phyloP scores from a whole-genome alignment of 2,113 vertebrate genomes.

The Leptocoma aspasia region DNA sequence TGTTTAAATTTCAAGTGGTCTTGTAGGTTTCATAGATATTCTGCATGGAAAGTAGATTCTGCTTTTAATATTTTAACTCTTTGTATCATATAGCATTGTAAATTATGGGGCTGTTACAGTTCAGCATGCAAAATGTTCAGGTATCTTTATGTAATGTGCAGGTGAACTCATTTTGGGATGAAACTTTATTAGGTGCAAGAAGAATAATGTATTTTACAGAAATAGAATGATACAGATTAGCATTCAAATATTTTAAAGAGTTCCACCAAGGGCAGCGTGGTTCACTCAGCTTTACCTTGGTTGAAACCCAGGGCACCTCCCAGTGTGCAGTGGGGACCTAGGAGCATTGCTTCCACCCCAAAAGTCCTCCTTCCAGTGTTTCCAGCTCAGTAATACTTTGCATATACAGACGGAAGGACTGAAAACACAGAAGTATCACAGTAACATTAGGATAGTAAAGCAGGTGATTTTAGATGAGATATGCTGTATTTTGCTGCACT shows the following conservation, averaged over 20 bases:
- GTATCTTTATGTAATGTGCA: neutral
- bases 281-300: neutral
- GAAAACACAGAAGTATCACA: neutral
- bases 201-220: neutral
- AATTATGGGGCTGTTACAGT: neutral
- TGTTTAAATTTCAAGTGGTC: constrained; percentile 4
- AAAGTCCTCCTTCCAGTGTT: neutral
- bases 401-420: neutral
- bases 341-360: neutral
- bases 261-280: neutral
- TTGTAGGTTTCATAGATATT: neutral
- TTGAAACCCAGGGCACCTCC: neutral
- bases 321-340: neutral
- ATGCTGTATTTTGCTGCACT: neutral
- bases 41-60: neutral
- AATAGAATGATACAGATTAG: neutral
- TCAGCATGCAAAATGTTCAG: neutral
- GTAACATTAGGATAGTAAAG: neutral
- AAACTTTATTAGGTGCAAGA: neutral
- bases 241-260: neutral
- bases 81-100: neutral
- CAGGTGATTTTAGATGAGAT: neutral
- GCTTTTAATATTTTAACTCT: neutral
- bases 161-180: neutral
- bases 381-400: neutral